Evolutionary conservation across 2,113 vertebrate species (phyloP).

Genomic region (Orycteropus afer): DNA sequence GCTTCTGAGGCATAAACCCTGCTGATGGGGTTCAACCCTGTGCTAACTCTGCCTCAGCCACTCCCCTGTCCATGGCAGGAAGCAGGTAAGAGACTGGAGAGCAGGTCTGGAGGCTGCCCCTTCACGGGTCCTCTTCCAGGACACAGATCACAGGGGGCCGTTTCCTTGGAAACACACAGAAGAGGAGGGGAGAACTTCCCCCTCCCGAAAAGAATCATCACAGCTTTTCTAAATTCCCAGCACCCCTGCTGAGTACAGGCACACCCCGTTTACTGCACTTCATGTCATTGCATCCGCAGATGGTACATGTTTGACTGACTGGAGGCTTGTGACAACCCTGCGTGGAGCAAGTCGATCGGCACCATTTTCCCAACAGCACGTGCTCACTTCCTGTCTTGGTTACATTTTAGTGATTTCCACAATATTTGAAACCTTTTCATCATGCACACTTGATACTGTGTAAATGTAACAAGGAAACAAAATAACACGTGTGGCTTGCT

Average conservation of each 20-base stretch:
- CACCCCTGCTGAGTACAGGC: not conserved
- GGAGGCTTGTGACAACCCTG: too few relatives aligned
- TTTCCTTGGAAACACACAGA: not conserved
- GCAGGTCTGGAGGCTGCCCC: not conserved
- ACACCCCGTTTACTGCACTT: too few relatives aligned
- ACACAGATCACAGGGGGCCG: not conserved
- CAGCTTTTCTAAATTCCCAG: constrained; percentile 6
- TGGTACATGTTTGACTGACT: too few relatives aligned
- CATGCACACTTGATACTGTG: too few relatives aligned
- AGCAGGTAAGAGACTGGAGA: not conserved
- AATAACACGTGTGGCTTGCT: too few relatives aligned
- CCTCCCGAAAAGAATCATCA: not conserved
- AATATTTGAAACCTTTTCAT: too few relatives aligned
- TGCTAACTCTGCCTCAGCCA: not conserved
- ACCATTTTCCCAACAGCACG: too few relatives aligned
- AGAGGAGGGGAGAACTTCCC: not conserved
- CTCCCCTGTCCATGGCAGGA: not conserved
- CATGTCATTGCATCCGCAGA: too few relatives aligned
- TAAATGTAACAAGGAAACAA: too few relatives aligned
- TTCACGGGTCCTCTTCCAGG: not conserved
- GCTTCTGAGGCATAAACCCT: not conserved
- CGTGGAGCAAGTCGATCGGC: too few relatives aligned
- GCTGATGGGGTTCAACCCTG: not conserved
- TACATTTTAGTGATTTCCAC: too few relatives aligned
- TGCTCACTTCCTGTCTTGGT: too few relatives aligned